Evolutionary conservation across 2,797 vertebrate species (phyloP).

Genomic region (Chanos chanos): DNA sequence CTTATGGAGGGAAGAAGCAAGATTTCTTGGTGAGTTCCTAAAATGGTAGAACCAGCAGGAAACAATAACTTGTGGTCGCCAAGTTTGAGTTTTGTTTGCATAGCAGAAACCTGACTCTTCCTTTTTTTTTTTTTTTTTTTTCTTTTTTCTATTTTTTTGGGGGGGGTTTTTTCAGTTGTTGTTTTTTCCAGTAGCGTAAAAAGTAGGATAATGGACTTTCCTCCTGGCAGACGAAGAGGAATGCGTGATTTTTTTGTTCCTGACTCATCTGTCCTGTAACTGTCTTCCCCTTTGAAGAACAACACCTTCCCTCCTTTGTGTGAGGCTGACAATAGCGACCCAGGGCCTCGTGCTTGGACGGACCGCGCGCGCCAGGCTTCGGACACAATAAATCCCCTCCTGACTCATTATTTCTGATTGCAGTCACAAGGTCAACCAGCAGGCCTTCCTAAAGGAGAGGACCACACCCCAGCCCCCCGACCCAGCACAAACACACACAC

Average conservation of each 20-base stretch:
- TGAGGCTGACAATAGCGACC: slow-evolving; percentile 56
- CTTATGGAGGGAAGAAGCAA: slow-evolving; percentile 12
- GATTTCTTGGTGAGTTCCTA: background rate
- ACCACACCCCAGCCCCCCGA: slow-evolving; percentile 45
- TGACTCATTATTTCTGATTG: slow-evolving; percentile 73
- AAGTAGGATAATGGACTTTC: slow-evolving; percentile 24
- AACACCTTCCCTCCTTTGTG: slow-evolving; percentile 60
- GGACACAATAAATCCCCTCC: slow-evolving; percentile 70
- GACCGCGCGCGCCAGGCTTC: slow-evolving; percentile 51
- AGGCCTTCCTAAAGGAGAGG: slow-evolving; percentile 75
- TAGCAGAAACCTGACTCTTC: slow-evolving; percentile 31
- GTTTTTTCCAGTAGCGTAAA: slow-evolving; percentile 24
- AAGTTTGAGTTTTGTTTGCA: slow-evolving; percentile 14
- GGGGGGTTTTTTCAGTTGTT: slow-evolving; percentile 8
- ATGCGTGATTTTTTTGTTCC: slow-evolving; percentile 30
- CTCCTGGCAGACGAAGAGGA: slow-evolving; percentile 25
- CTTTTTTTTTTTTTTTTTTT: slow-evolving; percentile 38
- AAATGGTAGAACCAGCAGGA: slow-evolving; percentile 37
- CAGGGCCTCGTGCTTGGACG: slow-evolving; percentile 62
- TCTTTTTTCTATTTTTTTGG: background rate
- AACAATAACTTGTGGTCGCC: slow-evolving; percentile 42
- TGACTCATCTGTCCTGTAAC: slow-evolving; percentile 43
- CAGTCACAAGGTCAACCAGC: slow-evolving; percentile 75
- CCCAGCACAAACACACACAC: no score
- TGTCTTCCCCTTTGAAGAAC: slow-evolving; percentile 52